A percentile compares a stretch with the other conserved stretches of the same genome.
phyloP scores from a whole-genome alignment of 2,888 invertebrate genomes.

The Panorpa germanica region DNA sequence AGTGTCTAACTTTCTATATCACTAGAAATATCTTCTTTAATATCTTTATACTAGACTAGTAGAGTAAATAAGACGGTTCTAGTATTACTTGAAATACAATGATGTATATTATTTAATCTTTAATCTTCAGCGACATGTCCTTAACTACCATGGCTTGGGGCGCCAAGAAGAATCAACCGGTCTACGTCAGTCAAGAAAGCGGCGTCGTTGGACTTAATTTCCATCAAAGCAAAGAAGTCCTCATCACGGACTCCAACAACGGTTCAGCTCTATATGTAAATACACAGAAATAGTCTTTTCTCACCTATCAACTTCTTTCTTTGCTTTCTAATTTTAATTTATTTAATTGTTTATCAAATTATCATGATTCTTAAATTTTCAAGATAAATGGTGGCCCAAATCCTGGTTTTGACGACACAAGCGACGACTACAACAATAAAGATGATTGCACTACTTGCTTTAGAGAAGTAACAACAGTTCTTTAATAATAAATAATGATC shows the following conservation, averaged over 20 bases:
- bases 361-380: conserved; percentile 2
- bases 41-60: no score
- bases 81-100: conserved; percentile 4
- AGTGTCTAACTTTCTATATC: no score
- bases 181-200: conserved; percentile 69
- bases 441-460: no score
- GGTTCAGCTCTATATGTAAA: conserved; percentile 29
- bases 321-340: neutral
- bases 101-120: conserved; percentile 9
- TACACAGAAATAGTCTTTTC: conserved; percentile 1
- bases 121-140: conserved; percentile 43
- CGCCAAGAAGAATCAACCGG: conserved; percentile 60
- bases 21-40: no score
- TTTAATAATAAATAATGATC: neutral
- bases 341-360: neutral
- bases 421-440: no score
- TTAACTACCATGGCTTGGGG: conserved; percentile 67
- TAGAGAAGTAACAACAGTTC: no score
- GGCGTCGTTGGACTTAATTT: conserved; percentile 77
- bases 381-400: no score
- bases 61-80: no score
- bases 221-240: conserved; percentile 78
- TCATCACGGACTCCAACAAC: conserved; percentile 54
- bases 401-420: no score
- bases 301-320: neutral